Percentiles rank a stretch among this genome's conserved stretches.
These are phyloP conservation scores for Heliconius aoede DNA, from an alignment of 2,888 invertebrate species.

Conservation along the genomic window DNA sequence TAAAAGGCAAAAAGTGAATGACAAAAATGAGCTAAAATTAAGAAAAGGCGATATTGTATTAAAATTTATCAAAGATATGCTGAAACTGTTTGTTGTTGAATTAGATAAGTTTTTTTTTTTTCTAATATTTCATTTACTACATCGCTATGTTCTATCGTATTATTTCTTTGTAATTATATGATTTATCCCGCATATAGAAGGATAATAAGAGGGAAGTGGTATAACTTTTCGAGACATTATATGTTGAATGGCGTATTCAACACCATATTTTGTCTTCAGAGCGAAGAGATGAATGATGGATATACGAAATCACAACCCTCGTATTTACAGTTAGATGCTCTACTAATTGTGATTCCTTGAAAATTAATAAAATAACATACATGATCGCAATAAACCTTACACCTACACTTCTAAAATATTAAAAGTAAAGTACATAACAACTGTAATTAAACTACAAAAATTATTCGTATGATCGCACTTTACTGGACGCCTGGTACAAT, in stretches of 20 bases:
- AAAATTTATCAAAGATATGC: conserved; percentile 26
- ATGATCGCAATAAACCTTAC: background rate
- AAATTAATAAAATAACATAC: too few species aligned
- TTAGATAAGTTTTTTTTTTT: background rate
- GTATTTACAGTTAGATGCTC: too few species aligned
- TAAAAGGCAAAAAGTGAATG: conserved; percentile 28
- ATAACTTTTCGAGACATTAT: too few species aligned
- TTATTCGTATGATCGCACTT: conserved; percentile 35
- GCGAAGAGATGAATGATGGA: too few species aligned
- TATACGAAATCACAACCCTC: too few species aligned
- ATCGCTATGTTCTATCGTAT: background rate
- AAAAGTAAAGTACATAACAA: background rate
- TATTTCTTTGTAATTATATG: too few species aligned
- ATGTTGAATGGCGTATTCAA: too few species aligned
- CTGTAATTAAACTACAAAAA: conserved; percentile 1
- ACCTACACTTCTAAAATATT: background rate
- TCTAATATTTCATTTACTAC: background rate
- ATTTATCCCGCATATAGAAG: too few species aligned
- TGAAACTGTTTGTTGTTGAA: background rate
- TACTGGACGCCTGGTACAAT: conserved; percentile 32
- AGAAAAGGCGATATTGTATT: conserved; percentile 20
- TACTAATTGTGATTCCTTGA: too few species aligned
- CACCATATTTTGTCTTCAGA: too few species aligned
- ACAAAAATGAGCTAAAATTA: conserved; percentile 22
- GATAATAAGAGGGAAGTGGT: too few species aligned